Percentiles rank a stretch among this genome's conserved stretches.
phyloP scores from a whole-genome alignment of 2,113 vertebrate species.

The Rhynchomys soricoides region DNA sequence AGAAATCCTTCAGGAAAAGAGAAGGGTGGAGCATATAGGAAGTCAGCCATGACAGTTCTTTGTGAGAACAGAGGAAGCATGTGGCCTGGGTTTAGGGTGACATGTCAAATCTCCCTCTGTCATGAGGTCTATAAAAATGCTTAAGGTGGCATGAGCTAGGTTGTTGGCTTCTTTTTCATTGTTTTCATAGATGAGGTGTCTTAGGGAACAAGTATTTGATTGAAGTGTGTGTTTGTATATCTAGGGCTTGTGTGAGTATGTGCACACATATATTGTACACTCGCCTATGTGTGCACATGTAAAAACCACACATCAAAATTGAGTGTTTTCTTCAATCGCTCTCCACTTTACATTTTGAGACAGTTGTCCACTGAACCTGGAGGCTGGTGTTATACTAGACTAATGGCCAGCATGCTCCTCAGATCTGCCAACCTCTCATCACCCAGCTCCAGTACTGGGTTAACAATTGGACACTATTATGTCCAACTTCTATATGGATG shows the following conservation, averaged over 20 bases:
- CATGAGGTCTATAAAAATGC: neutral
- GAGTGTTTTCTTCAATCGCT: neutral
- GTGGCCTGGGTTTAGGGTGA: neutral
- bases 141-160: neutral
- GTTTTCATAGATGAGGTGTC: neutral
- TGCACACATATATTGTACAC: neutral
- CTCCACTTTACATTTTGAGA: neutral
- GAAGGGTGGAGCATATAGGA: neutral
- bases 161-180: neutral
- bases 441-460: neutral
- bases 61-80: neutral
- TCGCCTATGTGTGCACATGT: neutral
- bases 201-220: neutral
- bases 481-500: neutral
- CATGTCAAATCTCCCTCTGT: neutral
- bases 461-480: neutral
- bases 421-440: neutral
- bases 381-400: neutral
- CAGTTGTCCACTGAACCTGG: neutral
- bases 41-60: neutral
- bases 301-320: neutral
- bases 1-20: neutral
- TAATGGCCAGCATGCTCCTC: neutral
- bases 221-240: neutral
- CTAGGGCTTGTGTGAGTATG: neutral